phyloP scores from a whole-genome alignment of 2,888 invertebrate genomes.

The Oeneis ivallda region DNA sequence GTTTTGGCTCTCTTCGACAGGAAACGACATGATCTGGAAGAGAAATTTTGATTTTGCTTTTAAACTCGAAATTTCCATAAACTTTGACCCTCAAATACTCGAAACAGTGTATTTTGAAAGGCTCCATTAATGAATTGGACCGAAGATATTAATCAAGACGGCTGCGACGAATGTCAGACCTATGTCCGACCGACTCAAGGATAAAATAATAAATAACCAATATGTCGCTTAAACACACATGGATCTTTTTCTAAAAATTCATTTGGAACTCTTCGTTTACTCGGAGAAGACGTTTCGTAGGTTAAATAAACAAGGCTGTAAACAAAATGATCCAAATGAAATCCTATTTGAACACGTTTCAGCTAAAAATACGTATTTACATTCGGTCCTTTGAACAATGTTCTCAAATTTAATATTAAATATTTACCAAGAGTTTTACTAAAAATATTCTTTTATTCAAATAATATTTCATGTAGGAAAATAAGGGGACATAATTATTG shows the following conservation, averaged over 20 bases:
- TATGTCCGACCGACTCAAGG: background rate
- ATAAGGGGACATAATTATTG: no score
- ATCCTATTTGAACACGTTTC: conserved; percentile 1
- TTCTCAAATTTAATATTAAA: background rate
- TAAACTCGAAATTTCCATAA: no score
- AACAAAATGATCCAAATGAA: background rate
- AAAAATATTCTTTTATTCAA: background rate
- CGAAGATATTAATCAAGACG: no score
- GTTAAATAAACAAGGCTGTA: background rate
- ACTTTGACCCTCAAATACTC: no score
- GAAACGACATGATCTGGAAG: no score
- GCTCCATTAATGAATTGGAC: no score
- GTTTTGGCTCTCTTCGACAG: no score
- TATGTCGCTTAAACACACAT: background rate
- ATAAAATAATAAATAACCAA: background rate
- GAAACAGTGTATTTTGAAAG: no score
- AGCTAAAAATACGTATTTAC: background rate
- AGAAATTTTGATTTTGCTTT: no score
- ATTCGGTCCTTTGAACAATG: background rate
- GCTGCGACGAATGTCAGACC: no score
- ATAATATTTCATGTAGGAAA: no score
- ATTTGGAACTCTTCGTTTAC: background rate
- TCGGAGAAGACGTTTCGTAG: background rate
- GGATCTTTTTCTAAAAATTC: background rate
- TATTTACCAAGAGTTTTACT: background rate